These are phyloP conservation scores for Thereuonema tuberculata DNA, from an alignment of 1,140 invertebrate species.

Conservation along the genomic window DNA sequence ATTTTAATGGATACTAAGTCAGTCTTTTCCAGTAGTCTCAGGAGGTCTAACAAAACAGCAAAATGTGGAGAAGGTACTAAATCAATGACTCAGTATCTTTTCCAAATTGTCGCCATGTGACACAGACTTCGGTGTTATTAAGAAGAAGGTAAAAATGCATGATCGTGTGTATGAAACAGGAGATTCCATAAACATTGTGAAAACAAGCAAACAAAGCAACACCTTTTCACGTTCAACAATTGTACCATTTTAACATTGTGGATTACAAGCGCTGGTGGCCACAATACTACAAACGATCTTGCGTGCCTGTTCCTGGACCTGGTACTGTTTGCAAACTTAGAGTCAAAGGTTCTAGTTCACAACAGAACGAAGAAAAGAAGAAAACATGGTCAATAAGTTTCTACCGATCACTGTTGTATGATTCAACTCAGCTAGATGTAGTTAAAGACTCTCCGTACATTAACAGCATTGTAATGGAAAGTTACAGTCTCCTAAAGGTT, in stretches of 20 bases:
- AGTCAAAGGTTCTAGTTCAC: background rate
- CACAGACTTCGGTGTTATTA: slow-evolving; percentile 23
- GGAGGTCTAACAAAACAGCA: background rate
- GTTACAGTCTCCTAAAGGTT: background rate
- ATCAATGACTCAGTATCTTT: slow-evolving; percentile 23
- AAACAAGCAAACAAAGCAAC: background rate
- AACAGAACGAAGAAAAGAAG: background rate
- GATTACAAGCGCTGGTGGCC: background rate
- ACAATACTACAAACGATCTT: background rate
- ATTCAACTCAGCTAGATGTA: background rate
- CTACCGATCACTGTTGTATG: background rate
- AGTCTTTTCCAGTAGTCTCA: background rate
- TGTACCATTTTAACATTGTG: background rate
- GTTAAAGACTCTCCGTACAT: background rate
- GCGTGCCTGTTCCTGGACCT: background rate
- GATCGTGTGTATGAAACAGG: background rate
- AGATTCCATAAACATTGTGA: background rate
- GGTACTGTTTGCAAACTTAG: background rate
- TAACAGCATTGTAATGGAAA: background rate
- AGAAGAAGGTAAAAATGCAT: no score
- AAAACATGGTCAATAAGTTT: background rate
- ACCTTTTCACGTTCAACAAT: background rate
- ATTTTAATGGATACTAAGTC: background rate
- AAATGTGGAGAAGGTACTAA: background rate
- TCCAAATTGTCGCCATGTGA: slow-evolving; percentile 27